Conservation (phyloP, 2,888 invertebrate genomes). For the Melitaea athalia region DNA sequence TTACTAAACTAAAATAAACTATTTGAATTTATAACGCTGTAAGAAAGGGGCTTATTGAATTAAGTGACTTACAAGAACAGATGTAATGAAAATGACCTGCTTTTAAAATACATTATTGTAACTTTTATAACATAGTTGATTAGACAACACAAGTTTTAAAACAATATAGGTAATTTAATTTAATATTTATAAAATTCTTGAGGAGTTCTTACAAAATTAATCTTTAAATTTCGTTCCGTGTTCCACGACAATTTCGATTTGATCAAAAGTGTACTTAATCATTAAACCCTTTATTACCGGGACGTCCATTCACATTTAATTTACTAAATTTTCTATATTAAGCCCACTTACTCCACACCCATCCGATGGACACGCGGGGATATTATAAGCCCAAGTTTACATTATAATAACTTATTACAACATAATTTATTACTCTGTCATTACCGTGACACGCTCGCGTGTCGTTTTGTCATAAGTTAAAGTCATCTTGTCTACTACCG, state of each 20-base stretch:
- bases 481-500: slow-evolving; percentile 57
- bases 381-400: slow-evolving; percentile 67
- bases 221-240: slow-evolving; percentile 25
- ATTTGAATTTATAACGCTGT: slow-evolving; percentile 68
- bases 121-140: neutral
- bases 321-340: slow-evolving; percentile 72
- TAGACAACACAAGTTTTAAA: too few relatives aligned
- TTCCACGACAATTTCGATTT: slow-evolving; percentile 35
- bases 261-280: slow-evolving; percentile 37
- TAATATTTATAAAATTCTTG: neutral
- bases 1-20: slow-evolving; percentile 73
- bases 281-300: slow-evolving; percentile 65
- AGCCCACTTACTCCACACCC: slow-evolving; percentile 59
- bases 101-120: slow-evolving; percentile 1
- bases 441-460: slow-evolving; percentile 77
- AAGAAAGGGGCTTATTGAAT: slow-evolving; percentile 51
- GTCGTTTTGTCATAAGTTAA: slow-evolving; percentile 73
- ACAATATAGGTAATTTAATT: too few relatives aligned
- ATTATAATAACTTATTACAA: slow-evolving; percentile 81
- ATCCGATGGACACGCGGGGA: slow-evolving; percentile 48
- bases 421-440: slow-evolving; percentile 81
- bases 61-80: slow-evolving; percentile 42
- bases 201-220: neutral
- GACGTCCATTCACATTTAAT: slow-evolving; percentile 58
- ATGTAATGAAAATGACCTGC: slow-evolving; percentile 10